Conservation (phyloP, 2,888 invertebrate species). For the Drosophila percnosoma region DNA sequence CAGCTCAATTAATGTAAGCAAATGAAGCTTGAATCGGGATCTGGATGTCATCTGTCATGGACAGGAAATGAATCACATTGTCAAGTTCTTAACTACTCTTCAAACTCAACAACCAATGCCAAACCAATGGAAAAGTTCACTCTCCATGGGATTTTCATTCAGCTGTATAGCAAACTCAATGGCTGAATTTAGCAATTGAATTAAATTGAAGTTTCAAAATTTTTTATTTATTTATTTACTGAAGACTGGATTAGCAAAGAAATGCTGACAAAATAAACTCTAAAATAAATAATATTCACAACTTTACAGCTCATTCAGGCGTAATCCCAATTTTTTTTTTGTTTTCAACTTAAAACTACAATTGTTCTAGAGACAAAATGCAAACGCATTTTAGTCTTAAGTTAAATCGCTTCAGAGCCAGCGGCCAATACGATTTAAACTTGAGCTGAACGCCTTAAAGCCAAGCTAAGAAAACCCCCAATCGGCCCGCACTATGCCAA, state of each 20-base stretch:
- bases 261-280: background rate
- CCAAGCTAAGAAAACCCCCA: background rate
- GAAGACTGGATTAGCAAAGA: background rate
- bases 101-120: background rate
- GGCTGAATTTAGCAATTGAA: background rate
- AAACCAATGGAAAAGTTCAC: background rate
- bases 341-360: background rate
- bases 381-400: constrained; percentile 51
- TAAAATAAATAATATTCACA: background rate
- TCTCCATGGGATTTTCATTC: background rate
- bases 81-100: constrained; percentile 17
- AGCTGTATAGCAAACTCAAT: background rate
- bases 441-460: constrained; percentile 13
- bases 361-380: constrained; percentile 1
- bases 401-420: constrained; percentile 52
- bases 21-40: constrained; percentile 51
- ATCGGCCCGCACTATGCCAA: background rate
- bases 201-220: background rate
- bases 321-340: background rate
- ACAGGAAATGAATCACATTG: constrained; percentile 23
- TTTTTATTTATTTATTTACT: background rate
- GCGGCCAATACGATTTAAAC: constrained; percentile 23
- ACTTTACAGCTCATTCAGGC: background rate
- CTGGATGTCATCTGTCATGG: constrained; percentile 29
- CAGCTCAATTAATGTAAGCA: constrained; percentile 71